phyloP scores from a whole-genome alignment of 2,113 vertebrate genomes.

The Leptobrachium ailaonicum region DNA sequence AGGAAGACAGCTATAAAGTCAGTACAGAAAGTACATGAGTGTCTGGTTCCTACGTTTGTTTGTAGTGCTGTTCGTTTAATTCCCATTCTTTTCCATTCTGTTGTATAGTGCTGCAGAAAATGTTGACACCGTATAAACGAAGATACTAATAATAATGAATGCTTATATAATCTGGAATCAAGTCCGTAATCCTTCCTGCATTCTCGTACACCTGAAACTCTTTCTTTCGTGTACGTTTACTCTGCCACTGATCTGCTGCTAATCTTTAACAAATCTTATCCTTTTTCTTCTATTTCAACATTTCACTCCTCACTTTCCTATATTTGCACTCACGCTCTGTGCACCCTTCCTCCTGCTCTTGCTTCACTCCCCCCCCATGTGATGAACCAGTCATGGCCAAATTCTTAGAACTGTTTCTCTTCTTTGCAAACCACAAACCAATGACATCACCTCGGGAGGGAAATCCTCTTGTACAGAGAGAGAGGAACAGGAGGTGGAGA shows the following conservation, averaged over 20 bases:
- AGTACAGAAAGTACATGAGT: too few relatives aligned
- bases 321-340: background rate
- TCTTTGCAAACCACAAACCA: slow-evolving; percentile 45
- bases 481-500: background rate
- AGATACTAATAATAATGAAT: background rate
- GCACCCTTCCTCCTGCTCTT: background rate
- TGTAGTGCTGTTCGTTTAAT: too few relatives aligned
- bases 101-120: too few relatives aligned
- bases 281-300: background rate
- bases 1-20: too few relatives aligned
- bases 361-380: background rate
- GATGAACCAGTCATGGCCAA: slow-evolving; percentile 39
- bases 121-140: too few relatives aligned
- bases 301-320: slow-evolving; percentile 15
- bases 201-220: background rate
- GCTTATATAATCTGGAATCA: background rate
- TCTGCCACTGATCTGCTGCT: background rate
- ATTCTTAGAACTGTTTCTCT: slow-evolving; percentile 49
- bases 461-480: slow-evolving; percentile 27
- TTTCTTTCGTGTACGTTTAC: background rate
- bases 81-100: too few relatives aligned
- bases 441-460: slow-evolving; percentile 32
- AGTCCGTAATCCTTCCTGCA: background rate
- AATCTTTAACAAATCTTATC: background rate
- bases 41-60: too few relatives aligned